These are phyloP conservation scores for Atta texana DNA, from an alignment of 1,140 invertebrate genomes.

Conservation along the genomic window DNA sequence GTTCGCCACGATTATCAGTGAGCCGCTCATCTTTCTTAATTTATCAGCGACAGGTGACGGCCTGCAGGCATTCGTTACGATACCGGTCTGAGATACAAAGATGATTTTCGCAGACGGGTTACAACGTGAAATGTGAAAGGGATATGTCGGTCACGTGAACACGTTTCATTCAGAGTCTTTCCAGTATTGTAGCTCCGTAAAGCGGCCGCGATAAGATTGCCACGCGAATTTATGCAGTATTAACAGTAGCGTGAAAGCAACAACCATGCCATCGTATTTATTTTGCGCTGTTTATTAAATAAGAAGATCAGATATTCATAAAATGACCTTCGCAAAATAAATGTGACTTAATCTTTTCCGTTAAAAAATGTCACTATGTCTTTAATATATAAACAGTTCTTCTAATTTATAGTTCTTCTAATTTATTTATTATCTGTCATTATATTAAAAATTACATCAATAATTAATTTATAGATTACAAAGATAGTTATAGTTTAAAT, in stretches of 20 bases:
- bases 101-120: slow-evolving; percentile 36
- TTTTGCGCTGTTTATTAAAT: slow-evolving; percentile 47
- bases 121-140: slow-evolving; percentile 55
- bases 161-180: slow-evolving; percentile 50
- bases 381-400: neutral
- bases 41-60: slow-evolving; percentile 62
- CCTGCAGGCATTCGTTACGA: slow-evolving; percentile 26
- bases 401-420: neutral
- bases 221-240: slow-evolving; percentile 56
- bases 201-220: slow-evolving; percentile 59
- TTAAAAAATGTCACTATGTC: neutral
- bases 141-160: slow-evolving; percentile 59
- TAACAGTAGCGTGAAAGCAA: slow-evolving; percentile 60
- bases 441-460: neutral
- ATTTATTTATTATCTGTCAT: neutral
- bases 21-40: slow-evolving; percentile 43
- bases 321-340: slow-evolving; percentile 14
- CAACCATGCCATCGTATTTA: slow-evolving; percentile 29
- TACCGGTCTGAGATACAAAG: slow-evolving; percentile 32
- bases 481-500: neutral
- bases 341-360: neutral
- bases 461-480: neutral
- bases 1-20: slow-evolving; percentile 36
- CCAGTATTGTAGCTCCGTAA: slow-evolving; percentile 25
- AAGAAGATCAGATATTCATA: neutral